phyloP scores from a whole-genome alignment of 2,888 invertebrate genomes.

The Oithona nana region DNA sequence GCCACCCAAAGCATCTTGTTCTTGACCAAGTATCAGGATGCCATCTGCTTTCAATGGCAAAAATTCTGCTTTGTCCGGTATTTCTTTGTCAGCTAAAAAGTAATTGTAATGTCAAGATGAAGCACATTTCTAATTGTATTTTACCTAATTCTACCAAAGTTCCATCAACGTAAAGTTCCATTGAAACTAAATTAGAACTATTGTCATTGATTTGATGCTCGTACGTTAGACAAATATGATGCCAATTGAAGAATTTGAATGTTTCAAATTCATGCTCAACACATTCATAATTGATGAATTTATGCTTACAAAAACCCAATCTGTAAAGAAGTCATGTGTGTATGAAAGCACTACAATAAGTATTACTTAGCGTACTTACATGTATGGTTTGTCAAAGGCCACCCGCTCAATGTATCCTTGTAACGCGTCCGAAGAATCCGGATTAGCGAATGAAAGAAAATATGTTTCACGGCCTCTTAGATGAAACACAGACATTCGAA shows the following conservation, averaged over 20 bases:
- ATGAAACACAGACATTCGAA: background rate
- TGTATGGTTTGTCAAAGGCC: background rate
- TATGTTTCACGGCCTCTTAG: background rate
- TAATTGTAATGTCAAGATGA: no score
- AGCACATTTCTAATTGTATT: background rate
- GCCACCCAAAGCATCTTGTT: slow-evolving; percentile 1
- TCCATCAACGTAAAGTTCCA: background rate
- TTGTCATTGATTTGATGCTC: no score
- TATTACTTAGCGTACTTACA: background rate
- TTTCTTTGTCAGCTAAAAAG: no score
- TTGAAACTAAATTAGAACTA: background rate
- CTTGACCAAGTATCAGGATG: background rate
- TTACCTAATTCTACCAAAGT: background rate
- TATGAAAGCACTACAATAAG: no score
- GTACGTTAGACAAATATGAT: background rate
- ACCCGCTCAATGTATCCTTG: background rate
- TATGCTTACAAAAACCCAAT: background rate
- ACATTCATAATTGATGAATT: background rate
- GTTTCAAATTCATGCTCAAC: background rate
- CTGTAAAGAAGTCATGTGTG: no score
- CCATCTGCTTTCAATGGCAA: background rate
- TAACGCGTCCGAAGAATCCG: background rate
- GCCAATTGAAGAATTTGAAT: background rate
- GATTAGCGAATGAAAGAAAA: background rate
- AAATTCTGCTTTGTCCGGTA: no score